phyloP scores from a whole-genome alignment of 2,888 invertebrate genomes.

The Oasisia sp. region DNA sequence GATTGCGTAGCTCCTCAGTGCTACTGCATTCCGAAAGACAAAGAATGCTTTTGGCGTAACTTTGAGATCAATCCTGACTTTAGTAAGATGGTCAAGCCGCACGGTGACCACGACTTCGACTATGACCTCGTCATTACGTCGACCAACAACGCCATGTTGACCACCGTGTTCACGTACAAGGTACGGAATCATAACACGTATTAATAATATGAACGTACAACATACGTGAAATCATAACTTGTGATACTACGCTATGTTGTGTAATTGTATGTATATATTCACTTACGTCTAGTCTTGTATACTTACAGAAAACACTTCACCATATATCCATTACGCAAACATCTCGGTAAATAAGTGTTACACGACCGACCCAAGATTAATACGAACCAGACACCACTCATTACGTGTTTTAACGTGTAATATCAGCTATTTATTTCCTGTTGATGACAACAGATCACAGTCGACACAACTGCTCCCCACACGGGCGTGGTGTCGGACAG shows the following conservation, averaged over 20 bases:
- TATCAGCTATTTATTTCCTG: neutral
- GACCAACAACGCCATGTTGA: constrained; percentile 22
- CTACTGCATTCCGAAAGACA: constrained; percentile 14
- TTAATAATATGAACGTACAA: neutral
- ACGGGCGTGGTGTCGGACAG: constrained; percentile 22
- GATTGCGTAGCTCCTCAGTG: constrained; percentile 20
- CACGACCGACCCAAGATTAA: neutral
- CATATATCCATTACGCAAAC: neutral
- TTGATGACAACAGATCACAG: constrained; percentile 24
- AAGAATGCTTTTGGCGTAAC: constrained; percentile 20
- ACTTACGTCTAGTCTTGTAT: too few relatives aligned
- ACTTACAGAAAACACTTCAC: too few relatives aligned
- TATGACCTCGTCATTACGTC: constrained; percentile 24
- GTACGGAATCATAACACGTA: neutral
- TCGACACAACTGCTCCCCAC: constrained; percentile 23
- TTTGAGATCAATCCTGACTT: constrained; percentile 19
- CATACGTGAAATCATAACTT: too few relatives aligned
- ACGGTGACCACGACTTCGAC: constrained; percentile 27
- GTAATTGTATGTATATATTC: too few relatives aligned
- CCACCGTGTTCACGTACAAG: constrained; percentile 18
- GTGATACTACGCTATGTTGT: neutral
- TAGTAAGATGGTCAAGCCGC: constrained; percentile 19
- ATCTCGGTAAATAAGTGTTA: neutral
- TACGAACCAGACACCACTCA: neutral
- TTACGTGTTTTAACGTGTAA: neutral